These are phyloP conservation scores for Maccullochella peelii DNA, from an alignment of 2,113 vertebrate species.

Conservation along the genomic window DNA sequence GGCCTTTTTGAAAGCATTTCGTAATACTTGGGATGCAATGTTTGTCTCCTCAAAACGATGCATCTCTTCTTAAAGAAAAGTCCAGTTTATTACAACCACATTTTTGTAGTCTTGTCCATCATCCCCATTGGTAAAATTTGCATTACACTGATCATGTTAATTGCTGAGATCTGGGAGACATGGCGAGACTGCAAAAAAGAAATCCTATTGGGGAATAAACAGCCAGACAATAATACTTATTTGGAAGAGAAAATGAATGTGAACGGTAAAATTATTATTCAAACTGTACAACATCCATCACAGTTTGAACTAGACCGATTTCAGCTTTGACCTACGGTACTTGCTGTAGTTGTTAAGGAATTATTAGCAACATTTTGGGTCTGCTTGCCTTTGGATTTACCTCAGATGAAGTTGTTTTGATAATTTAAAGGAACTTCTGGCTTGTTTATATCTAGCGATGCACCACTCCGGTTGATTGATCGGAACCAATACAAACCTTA, in stretches of 20 bases:
- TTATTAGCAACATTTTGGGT: not conserved
- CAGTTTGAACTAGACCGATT: not conserved
- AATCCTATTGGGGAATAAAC: too few relatives aligned
- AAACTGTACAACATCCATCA: not conserved
- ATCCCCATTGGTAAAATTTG: not conserved
- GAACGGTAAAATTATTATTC: too few relatives aligned
- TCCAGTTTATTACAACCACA: not conserved
- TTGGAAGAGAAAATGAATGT: not conserved
- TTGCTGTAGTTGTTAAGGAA: not conserved
- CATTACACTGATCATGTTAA: not conserved
- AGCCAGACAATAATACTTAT: not conserved
- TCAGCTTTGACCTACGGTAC: not conserved
- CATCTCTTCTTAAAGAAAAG: not conserved
- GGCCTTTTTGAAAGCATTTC: slow-evolving; percentile 20
- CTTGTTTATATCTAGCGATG: not conserved
- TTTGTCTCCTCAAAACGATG: not conserved
- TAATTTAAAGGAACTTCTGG: too few relatives aligned
- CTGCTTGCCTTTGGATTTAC: not conserved
- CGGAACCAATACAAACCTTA: too few relatives aligned
- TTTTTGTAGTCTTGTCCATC: not conserved
- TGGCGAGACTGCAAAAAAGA: not conserved
- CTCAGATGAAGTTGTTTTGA: not conserved
- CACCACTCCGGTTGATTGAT: not conserved
- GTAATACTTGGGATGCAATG: not conserved
- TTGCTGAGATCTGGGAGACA: not conserved